A percentile compares a stretch with the other conserved stretches of the same genome.
phyloP scores from a whole-genome alignment of 2,113 vertebrate genomes.

The Equus quagga region DNA sequence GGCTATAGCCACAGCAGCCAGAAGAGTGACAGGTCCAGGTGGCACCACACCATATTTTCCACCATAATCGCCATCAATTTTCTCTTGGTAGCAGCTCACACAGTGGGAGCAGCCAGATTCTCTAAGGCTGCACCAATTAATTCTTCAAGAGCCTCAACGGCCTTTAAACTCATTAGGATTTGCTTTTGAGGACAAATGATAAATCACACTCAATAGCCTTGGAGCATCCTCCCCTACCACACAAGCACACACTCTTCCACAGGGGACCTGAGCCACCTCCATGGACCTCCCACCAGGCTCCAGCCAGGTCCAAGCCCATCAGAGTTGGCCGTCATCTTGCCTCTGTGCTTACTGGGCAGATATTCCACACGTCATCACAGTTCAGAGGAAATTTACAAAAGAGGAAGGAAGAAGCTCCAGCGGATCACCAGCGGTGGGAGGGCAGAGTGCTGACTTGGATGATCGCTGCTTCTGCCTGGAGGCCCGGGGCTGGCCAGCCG shows the following conservation, averaged over 20 bases:
- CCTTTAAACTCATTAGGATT: conserved; percentile 60
- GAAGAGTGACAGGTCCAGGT: neutral
- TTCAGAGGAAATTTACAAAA: conserved; percentile 74
- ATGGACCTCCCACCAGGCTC: neutral
- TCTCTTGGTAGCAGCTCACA: conserved; percentile 36
- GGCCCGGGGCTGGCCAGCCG: neutral
- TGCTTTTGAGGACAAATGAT: conserved; percentile 63
- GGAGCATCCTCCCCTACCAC: neutral
- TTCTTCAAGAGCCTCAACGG: conserved; percentile 71
- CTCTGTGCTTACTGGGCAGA: neutral
- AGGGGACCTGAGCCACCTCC: neutral
- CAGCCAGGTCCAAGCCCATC: neutral
- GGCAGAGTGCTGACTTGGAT: conserved; percentile 7
- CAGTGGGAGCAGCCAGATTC: conserved; percentile 11
- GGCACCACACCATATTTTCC: neutral
- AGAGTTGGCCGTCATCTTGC: neutral
- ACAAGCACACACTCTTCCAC: neutral
- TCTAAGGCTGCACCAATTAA: conserved; percentile 60
- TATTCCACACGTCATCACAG: neutral
- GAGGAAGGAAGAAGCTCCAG: conserved; percentile 69
- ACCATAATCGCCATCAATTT: neutral
- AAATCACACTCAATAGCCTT: conserved; percentile 50
- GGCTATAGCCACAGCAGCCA: neutral
- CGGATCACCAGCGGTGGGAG: neutral
- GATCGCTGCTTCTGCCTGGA: neutral